These are phyloP conservation scores for Plestiodon gilberti DNA, from an alignment of 2,113 vertebrate species.

Conservation along the genomic window DNA sequence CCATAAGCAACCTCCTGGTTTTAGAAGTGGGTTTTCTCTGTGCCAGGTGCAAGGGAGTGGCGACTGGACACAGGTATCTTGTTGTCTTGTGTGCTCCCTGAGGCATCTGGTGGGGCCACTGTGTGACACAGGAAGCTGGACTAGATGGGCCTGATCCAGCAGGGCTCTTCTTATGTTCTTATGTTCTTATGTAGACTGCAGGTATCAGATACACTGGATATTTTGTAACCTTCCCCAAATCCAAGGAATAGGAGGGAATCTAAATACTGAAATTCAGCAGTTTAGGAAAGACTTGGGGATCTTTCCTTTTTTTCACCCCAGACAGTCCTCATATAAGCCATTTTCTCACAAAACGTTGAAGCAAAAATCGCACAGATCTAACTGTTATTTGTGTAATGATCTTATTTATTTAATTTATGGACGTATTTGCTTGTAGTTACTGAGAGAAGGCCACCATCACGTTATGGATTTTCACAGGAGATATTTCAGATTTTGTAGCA, in stretches of 20 bases:
- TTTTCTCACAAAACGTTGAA: background rate
- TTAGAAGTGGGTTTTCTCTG: too few relatives aligned
- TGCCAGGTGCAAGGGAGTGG: too few relatives aligned
- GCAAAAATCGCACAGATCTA: background rate
- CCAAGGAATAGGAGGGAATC: background rate
- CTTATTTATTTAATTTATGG: conserved; percentile 17
- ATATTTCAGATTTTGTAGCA: background rate
- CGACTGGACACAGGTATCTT: too few relatives aligned
- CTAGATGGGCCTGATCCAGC: too few relatives aligned
- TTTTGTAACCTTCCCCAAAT: background rate
- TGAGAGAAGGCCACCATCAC: background rate
- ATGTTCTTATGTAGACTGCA: background rate
- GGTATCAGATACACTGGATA: background rate
- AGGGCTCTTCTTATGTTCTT: too few relatives aligned
- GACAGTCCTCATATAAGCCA: background rate
- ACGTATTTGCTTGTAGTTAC: conserved; percentile 12
- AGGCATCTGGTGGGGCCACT: too few relatives aligned
- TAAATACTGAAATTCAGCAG: background rate
- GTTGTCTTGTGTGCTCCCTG: too few relatives aligned
- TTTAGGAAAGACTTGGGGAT: background rate
- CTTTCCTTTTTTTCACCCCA: background rate
- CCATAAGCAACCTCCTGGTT: too few relatives aligned
- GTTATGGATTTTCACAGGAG: background rate
- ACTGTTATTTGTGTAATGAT: background rate
- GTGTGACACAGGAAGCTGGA: too few relatives aligned